These are phyloP conservation scores for Sinodicranocentrus sp. DNA, from an alignment of 2,888 invertebrate genomes.

Conservation along the genomic window DNA sequence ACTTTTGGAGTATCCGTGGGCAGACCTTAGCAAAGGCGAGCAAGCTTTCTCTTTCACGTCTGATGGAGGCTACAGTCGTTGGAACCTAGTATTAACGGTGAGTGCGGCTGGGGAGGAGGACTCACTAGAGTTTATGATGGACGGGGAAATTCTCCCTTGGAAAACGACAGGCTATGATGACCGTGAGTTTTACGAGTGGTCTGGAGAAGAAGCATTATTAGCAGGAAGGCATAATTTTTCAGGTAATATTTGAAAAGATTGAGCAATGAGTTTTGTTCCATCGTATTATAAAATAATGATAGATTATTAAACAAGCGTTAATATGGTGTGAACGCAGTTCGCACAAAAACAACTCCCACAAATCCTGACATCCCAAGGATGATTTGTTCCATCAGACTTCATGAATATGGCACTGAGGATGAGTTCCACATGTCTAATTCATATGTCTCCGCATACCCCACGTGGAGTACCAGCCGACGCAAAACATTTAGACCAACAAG, in stretches of 20 bases:
- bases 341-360: slow-evolving; percentile 66
- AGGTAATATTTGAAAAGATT: slow-evolving; percentile 17
- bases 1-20: slow-evolving; percentile 69
- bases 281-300: not conserved
- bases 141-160: slow-evolving; percentile 71
- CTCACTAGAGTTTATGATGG: slow-evolving; percentile 68
- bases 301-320: not conserved
- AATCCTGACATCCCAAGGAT: slow-evolving; percentile 71
- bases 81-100: slow-evolving; percentile 66
- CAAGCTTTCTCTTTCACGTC: slow-evolving; percentile 62
- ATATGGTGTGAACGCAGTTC: not conserved
- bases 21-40: slow-evolving; percentile 54
- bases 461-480: slow-evolving; percentile 41
- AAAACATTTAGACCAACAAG: slow-evolving; percentile 20
- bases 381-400: slow-evolving; percentile 69
- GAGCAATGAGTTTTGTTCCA: not conserved
- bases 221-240: slow-evolving; percentile 66
- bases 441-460: slow-evolving; percentile 68
- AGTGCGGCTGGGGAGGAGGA: slow-evolving; percentile 67
- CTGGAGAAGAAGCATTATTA: slow-evolving; percentile 63
- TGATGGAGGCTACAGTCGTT: slow-evolving; percentile 67
- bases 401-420: slow-evolving; percentile 65
- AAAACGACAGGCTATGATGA: slow-evolving; percentile 69
- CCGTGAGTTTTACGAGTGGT: slow-evolving; percentile 72
- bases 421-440: slow-evolving; percentile 47